phyloP scores from a whole-genome alignment of 2,888 invertebrate genomes.

The Thalpophila matura region DNA sequence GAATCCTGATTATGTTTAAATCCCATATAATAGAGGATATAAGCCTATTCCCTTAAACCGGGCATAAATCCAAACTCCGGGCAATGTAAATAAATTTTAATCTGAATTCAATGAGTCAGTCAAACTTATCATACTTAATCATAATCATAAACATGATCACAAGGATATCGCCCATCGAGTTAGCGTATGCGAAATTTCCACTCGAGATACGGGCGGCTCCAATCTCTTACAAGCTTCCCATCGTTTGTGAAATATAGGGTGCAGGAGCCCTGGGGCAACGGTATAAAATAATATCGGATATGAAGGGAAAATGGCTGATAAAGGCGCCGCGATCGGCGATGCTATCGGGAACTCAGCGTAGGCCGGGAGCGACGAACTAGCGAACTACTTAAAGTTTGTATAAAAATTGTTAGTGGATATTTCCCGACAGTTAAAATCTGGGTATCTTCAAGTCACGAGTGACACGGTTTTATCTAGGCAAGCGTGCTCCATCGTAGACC shows the following conservation, averaged over 20 bases:
- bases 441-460: too few species aligned
- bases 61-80: too few species aligned
- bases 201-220: conserved; percentile 70
- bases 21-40: too few species aligned
- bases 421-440: too few species aligned
- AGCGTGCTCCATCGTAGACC: too few species aligned
- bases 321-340: conserved; percentile 69
- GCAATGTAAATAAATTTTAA: neutral
- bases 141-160: conserved; percentile 50
- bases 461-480: too few species aligned
- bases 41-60: too few species aligned
- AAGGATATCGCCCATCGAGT: conserved; percentile 63
- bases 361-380: conserved; percentile 32
- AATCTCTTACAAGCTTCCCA: conserved; percentile 72
- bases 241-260: conserved; percentile 78
- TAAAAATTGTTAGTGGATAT: too few species aligned
- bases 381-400: too few species aligned
- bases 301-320: conserved; percentile 75
- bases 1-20: too few species aligned
- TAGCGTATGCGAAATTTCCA: conserved; percentile 77
- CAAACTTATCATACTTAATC: conserved; percentile 26
- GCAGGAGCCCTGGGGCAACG: conserved; percentile 67
- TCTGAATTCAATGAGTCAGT: neutral
- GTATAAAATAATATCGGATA: conserved; percentile 74
- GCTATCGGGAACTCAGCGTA: conserved; percentile 56